Percentiles rank a stretch among this genome's conserved stretches.
phyloP scores from a whole-genome alignment of 2,113 vertebrate genomes.

The Lasiurus borealis region DNA sequence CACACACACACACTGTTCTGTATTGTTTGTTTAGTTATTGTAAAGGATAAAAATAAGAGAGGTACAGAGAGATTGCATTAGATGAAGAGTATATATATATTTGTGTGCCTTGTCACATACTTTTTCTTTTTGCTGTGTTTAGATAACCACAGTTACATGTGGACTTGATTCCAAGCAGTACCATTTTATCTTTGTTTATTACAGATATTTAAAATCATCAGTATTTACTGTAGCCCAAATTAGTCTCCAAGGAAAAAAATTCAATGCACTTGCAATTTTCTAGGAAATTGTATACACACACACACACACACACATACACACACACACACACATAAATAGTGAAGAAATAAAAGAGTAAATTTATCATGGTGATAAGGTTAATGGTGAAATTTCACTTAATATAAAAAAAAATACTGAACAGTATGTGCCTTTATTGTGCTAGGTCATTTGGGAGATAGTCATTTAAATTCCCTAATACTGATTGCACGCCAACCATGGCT shows the following conservation, averaged over 20 bases:
- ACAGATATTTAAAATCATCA: neutral
- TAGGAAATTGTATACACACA: too few species aligned
- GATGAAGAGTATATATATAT: too few species aligned
- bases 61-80: too few species aligned
- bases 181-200: too few species aligned
- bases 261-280: neutral
- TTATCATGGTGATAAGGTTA: neutral
- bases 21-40: neutral
- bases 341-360: neutral
- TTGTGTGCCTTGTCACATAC: too few species aligned
- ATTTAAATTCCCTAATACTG: neutral
- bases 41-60: too few species aligned
- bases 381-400: conserved; percentile 30
- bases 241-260: neutral
- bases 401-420: neutral
- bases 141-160: too few species aligned
- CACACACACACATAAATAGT: too few species aligned
- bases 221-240: neutral
- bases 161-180: too few species aligned
- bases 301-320: too few species aligned
- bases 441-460: neutral
- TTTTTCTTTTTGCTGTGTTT: too few species aligned
- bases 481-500: neutral
- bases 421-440: neutral
- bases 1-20: too few species aligned